These are phyloP conservation scores for Cephus sareptanus DNA, from an alignment of 2,888 invertebrate species.

Conservation along the genomic window DNA sequence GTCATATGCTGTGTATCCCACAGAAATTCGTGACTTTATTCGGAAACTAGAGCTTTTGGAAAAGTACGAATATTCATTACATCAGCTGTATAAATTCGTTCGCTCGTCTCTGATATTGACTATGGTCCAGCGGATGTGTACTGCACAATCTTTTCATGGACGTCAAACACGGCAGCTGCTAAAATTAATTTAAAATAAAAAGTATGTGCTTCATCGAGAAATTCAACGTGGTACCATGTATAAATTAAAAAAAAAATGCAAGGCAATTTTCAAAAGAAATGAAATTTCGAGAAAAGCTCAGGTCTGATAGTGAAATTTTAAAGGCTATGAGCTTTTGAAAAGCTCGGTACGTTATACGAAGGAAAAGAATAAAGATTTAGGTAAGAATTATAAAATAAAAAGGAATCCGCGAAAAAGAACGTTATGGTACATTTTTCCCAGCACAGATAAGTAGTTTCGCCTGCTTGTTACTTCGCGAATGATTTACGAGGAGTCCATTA, in stretches of 20 bases:
- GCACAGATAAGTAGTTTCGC: constrained; percentile 6
- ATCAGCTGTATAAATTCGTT: too few species aligned
- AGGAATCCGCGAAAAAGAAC: background rate
- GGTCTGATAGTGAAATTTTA: background rate
- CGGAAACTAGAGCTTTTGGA: background rate
- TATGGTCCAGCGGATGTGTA: too few species aligned
- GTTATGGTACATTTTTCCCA: background rate
- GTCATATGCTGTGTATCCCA: background rate
- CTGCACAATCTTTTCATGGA: too few species aligned
- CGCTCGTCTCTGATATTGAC: too few species aligned
- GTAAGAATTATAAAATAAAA: background rate
- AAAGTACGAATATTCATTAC: background rate
- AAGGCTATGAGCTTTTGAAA: background rate
- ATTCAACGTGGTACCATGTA: background rate
- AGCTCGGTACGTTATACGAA: background rate
- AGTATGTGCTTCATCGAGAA: background rate
- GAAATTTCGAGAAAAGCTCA: background rate
- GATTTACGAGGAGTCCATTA: constrained; percentile 30
- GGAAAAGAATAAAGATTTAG: background rate
- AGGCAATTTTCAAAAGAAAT: background rate
- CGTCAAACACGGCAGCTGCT: too few species aligned
- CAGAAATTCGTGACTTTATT: background rate
- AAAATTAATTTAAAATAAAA: background rate
- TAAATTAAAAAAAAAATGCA: background rate
- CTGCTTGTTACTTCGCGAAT: constrained; percentile 26